Percentiles rank a stretch among this genome's conserved stretches.
These are phyloP conservation scores for Napeogenes inachia DNA, from an alignment of 2,888 invertebrate genomes.

Conservation along the genomic window DNA sequence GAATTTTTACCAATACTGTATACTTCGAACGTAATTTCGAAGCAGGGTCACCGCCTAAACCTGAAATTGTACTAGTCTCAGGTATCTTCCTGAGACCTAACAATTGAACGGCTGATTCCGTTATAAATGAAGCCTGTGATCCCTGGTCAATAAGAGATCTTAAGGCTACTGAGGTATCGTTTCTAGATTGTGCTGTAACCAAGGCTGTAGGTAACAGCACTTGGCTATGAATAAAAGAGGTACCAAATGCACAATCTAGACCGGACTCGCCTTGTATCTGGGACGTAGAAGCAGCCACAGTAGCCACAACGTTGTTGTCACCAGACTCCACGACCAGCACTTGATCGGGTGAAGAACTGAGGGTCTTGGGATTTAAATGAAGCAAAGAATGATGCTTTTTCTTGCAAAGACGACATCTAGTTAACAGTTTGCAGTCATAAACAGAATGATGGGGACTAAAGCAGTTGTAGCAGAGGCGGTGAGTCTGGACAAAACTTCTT, in stretches of 20 bases:
- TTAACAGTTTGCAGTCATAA: neutral
- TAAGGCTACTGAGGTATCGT: neutral
- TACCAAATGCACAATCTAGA: no score
- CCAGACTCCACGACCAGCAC: neutral
- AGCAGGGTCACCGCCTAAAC: neutral
- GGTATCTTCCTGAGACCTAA: constrained; percentile 4
- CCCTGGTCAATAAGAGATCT: no score
- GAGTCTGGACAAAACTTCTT: no score
- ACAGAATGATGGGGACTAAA: constrained; percentile 31
- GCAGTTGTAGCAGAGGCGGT: constrained; percentile 31
- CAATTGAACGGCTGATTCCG: neutral
- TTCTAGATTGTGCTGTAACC: constrained; percentile 4
- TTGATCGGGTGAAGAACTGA: neutral
- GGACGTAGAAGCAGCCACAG: no score
- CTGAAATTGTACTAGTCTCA: constrained; percentile 2
- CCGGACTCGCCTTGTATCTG: no score
- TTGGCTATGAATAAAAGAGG: neutral
- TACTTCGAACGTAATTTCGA: neutral
- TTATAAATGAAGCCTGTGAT: no score
- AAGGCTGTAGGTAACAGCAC: neutral
- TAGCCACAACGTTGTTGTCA: neutral
- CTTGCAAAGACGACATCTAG: no score
- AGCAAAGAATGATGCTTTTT: no score
- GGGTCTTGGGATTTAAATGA: no score
- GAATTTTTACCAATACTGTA: constrained; percentile 2